Base-by-base conservation (phyloP, 2,797 vertebrate species). In the Spinus pinus region DNA sequence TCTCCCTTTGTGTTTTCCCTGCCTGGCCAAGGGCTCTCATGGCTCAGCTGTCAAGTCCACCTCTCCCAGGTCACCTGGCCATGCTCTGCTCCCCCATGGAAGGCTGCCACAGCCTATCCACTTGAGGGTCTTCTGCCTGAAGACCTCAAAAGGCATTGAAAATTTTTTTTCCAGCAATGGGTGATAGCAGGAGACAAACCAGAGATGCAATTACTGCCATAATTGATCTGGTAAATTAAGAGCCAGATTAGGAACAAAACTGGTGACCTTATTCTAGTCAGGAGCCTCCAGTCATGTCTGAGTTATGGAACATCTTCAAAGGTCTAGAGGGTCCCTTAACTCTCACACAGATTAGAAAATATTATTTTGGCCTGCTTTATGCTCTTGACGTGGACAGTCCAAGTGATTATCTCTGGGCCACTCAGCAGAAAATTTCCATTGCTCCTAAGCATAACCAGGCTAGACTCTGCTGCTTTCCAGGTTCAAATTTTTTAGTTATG, bases 21-120 rank as follows among this genome's bases (percentile, higher is more conserved):
- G 12, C 25, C 50, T 41, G 30, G 14, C 23, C 54, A 69, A 53
- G 21, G 23, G 11, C 25, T 37, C 27, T 60, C 20, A 10, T 6
- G 50, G 30, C 15, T 61, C 46, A 17, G 7, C 42, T n/a, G 21
- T 24, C 37, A 51, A 64, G 5, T 5, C 7, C 0, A 0, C n/a
- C 15, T 57, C n/a, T 93, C 33, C 54, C 35, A 6, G 4, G 8
- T 17, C 66, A 17, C 5, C 23, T 42, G 2, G 1, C 7, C 22
- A 9, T 27, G 6, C 28, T 46, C 73, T 64, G 30, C 12, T 60
- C 39, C 20, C 19, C 25, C 12, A 14, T 1, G 12, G 31, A 83
- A 50, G 31, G 12, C 41, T 77, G 24, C 39, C 57, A 42, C 53
- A 67, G 23, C 5, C 23, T 47, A 3, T 56, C 15, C 21, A 31